Conservation (phyloP, 2,113 vertebrate species). For the Apaloderma vittatum region DNA sequence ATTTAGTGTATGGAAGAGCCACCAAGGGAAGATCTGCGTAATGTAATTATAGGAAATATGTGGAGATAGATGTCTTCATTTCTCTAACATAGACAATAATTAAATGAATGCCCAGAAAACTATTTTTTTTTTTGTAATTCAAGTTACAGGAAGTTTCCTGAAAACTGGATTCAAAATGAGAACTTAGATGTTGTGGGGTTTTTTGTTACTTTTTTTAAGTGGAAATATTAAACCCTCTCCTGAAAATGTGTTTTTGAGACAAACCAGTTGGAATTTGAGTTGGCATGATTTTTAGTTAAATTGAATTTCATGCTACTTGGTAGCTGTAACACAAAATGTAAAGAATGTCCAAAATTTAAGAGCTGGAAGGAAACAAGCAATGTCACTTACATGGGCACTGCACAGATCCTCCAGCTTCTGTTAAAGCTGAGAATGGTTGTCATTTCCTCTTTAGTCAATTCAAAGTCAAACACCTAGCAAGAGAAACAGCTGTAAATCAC, state of each 20-base stretch:
- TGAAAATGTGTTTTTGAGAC: background rate
- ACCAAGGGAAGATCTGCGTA: too few species aligned
- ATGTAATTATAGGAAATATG: background rate
- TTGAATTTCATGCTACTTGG: background rate
- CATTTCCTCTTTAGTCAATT: conserved; percentile 84
- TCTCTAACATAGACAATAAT: background rate
- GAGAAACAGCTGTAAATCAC: background rate
- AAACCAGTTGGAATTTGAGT: background rate
- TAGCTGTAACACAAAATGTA: background rate
- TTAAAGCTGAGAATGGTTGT: conserved; percentile 85
- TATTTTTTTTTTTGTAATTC: background rate
- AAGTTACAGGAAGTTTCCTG: background rate
- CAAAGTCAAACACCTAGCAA: conserved; percentile 90
- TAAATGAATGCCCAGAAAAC: background rate
- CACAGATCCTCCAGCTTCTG: conserved; percentile 85
- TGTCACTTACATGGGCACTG: conserved; percentile 80
- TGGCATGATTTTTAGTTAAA: background rate
- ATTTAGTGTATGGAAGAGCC: background rate
- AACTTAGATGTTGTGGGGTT: background rate
- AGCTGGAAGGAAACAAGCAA: background rate
- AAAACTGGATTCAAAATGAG: background rate
- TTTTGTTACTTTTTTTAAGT: background rate
- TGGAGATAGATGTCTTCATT: background rate
- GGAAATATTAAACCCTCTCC: background rate
- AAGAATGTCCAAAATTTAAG: background rate